Base-by-base conservation (phyloP, 2,888 invertebrate species). In the Mesodorylaimus sp. region DNA sequence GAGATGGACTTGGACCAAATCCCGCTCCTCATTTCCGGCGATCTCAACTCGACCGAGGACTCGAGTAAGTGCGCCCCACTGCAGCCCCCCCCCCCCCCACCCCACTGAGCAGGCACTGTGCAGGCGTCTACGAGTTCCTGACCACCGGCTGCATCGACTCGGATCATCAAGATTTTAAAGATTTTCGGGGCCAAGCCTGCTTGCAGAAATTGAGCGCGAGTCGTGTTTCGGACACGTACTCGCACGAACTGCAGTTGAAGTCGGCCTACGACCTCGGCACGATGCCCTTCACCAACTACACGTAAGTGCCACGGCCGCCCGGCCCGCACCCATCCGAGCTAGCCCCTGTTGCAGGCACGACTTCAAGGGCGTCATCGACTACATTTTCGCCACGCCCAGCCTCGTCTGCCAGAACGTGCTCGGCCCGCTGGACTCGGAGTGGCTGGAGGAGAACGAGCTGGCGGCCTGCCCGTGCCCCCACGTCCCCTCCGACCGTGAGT, bases 291-390 rank as follows among this genome's bases (percentile, higher is more conserved):
- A 95, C 95, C 56, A 97, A 97, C 72, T 95, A 89, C 71, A 97
- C 97, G 83, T 88, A 69, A 78, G 81, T 64, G 16, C 25, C 23
- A 39, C 41, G 2, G 3, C 29, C 13, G n/a, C n/a, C n/a, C n/a
- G n/a, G n/a, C n/a, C n/a, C n/a, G n/a, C n/a, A n/a, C n/a, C n/a
- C n/a, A n/a, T n/a, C n/a, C n/a, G n/a, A n/a, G n/a, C n/a, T n/a
- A n/a, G n/a, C n/a, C n/a, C n/a, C 16, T 5, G 52, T 62, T 77
- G 38, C 76, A 88, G 87, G 65, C 88, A 87, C 73, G 93, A 97
- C 71, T 97, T 97, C 74, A 91, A 95, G 73, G 97, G 95, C 60
- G 88, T 95, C 68, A 97, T 97, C 67, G 97, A 97, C 74, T 97
- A 97, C 77, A 91, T 97, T 70, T 95, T 97, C 76, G 91, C 86